Evolutionary conservation across 2,113 vertebrate genomes (phyloP), one percentile per base, ranked within the genome.

Genomic region (Etheostoma cragini): DNA sequence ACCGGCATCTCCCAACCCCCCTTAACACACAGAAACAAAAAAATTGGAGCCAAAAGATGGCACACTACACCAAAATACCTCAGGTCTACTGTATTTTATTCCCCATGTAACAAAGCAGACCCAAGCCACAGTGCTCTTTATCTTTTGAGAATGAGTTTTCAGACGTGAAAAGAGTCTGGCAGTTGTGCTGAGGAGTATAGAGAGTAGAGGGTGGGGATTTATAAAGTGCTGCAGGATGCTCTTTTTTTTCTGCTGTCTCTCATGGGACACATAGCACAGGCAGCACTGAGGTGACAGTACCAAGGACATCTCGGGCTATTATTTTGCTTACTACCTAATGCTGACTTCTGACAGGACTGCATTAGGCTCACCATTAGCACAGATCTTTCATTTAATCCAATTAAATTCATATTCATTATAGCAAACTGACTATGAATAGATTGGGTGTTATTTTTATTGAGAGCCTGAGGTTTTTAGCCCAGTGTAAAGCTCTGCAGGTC

Each of bases 161-260:
- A 73, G 76, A 87, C 53, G 42, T 45, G 50, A 65, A 90, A 83
- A 70, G 82, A 79, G 79, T 83, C 63, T 91, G 90, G 90, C 93
- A 93, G 88, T 86, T 88, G 70, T 89, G 91, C 85, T 87, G 88
- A 88, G 81, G 82, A 87, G 74, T 72, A 63, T 42, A 46, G 72
- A 83, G 82, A 78, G 68, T n/a, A 21, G 82, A 80, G 67, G 87
- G 83, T 83, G 89, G 88, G 86, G 86, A 76, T 88, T 87, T 65
- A 87, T 73, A 83, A 92, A 92, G 90, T 91, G 93, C 93, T 93
- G 92, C 91, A 94, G 89, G 92, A 93, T 91, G 91, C 88, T 89
- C 84, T 92, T 92, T 81, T 92, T 81, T 89, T 89, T 71, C 63
- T 84, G 78, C 85, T 90, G 80, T 86, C 84, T 83, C 88, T 73